Base-by-base conservation (phyloP, 1,140 invertebrate species). In the Ganaspis sp. region DNA sequence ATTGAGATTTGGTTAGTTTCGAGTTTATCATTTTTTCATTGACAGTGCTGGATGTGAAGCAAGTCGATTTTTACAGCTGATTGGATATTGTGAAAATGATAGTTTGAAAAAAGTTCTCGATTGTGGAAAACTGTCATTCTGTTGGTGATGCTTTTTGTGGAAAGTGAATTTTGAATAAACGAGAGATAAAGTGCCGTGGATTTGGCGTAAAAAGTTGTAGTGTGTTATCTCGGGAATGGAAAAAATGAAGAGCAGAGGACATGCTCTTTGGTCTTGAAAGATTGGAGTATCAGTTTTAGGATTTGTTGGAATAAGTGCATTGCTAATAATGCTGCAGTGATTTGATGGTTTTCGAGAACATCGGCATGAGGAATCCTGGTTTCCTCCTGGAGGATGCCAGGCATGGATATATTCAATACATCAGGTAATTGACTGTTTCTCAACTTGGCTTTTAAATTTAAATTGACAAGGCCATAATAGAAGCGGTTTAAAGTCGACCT, bases 341-440 rank as follows among this genome's bases (percentile, higher is more conserved):
- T 84, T 85, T 84, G 79, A 91, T 91, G 90, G 90, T 91, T 73
- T 89, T 90, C 83, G 89, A 91, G 83, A 90, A 89, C 78, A 88
- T 87, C 80, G 89, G 88, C 72, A 91, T 91, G 90, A 84, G 90
- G 84, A 90, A 91, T 84, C 89, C 90, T 19, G 90, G 89, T 80
- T 91, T 91, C 86, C 88, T 91, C 45, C 78, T 91, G 78, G 90
- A 91, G 83, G 89, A 91, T 72, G 90, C 90, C 74, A 88, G 90
- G 80, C 90, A 91, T 74, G 90, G 90, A 83, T 91, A 91, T 69
- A 91, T 91, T 80, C 90, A 91, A 49, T 90, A 91, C 72, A 89
- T 91, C 74, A 91, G 90, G 90, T 91, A 49, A 69, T 74, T 71
- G 40, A 49, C 45, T 21, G 58, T 49, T 58, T 45, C 17, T 26